Conservation (phyloP, 2,797 vertebrate genomes). For the Furcifer pardalis region DNA sequence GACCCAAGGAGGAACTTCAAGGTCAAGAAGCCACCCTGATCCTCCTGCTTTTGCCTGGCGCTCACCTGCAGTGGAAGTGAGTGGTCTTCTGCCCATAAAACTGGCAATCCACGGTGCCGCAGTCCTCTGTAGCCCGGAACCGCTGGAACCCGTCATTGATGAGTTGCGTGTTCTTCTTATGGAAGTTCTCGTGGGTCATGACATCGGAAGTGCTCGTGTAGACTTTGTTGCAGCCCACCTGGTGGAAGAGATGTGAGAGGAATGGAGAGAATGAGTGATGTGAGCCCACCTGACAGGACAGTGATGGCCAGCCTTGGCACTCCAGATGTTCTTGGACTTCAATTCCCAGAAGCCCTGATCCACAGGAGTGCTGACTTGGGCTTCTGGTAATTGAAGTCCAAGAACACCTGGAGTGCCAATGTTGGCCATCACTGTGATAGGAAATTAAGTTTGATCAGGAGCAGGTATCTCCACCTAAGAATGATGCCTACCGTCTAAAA, state of each 20-base stretch:
- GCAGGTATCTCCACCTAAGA: neutral
- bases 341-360: too few species aligned
- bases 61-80: constrained; percentile 98
- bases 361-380: too few species aligned
- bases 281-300: neutral
- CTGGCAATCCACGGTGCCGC: constrained; percentile 94
- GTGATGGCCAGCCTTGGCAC: too few species aligned
- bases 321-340: too few species aligned
- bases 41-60: neutral
- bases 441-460: too few species aligned
- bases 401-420: too few species aligned
- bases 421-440: too few species aligned
- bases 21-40: too few species aligned
- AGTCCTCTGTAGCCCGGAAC: constrained; percentile 97
- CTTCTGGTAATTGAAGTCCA: too few species aligned
- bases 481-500: neutral
- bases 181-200: constrained; percentile 99
- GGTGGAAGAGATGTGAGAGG: constrained; percentile 9
- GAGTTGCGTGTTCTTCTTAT: constrained; percentile 99
- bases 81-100: constrained; percentile 99
- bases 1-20: neutral
- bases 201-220: constrained; percentile 98
- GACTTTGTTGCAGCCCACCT: constrained; percentile 99
- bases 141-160: constrained; percentile 99
- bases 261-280: neutral